Conservation (phyloP, 2,113 vertebrate species). For the Lipotes vexillifer region DNA sequence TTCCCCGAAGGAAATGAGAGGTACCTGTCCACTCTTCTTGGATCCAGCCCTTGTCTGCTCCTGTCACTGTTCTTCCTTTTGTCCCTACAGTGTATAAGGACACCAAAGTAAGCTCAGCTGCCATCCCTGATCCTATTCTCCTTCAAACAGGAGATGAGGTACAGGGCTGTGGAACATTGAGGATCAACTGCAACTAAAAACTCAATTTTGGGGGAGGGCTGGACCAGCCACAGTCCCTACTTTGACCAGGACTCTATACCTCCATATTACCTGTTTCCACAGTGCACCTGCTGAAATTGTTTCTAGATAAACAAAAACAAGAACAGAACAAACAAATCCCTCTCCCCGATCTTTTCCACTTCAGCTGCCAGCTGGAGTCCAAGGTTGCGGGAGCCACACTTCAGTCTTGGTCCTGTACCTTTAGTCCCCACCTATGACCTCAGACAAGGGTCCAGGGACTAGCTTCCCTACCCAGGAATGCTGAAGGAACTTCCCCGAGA, state of each 20-base stretch:
- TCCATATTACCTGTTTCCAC: conserved; percentile 44
- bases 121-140: conserved; percentile 30
- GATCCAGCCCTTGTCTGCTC: conserved; percentile 16
- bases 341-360: conserved; percentile 46
- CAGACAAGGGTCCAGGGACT: conserved; percentile 27
- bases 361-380: conserved; percentile 66
- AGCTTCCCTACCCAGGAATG: conserved; percentile 64
- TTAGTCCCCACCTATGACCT: background rate
- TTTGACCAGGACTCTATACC: background rate
- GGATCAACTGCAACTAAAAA: conserved; percentile 40
- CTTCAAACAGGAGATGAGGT: conserved; percentile 28
- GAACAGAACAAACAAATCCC: conserved; percentile 51
- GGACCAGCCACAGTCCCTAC: background rate
- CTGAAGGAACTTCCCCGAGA: conserved; percentile 63
- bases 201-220: background rate
- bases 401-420: conserved; percentile 70
- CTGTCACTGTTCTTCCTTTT: background rate
- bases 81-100: conserved; percentile 51
- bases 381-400: conserved; percentile 52
- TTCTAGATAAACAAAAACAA: conserved; percentile 66
- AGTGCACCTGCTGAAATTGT: conserved; percentile 57
- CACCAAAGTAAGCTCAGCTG: conserved; percentile 23
- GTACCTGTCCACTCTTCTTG: background rate
- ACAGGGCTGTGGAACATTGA: conserved; percentile 13
- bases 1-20: background rate